These are phyloP conservation scores for Hippoglossus stenolepis DNA, from an alignment of 2,113 vertebrate genomes.

Conservation along the genomic window DNA sequence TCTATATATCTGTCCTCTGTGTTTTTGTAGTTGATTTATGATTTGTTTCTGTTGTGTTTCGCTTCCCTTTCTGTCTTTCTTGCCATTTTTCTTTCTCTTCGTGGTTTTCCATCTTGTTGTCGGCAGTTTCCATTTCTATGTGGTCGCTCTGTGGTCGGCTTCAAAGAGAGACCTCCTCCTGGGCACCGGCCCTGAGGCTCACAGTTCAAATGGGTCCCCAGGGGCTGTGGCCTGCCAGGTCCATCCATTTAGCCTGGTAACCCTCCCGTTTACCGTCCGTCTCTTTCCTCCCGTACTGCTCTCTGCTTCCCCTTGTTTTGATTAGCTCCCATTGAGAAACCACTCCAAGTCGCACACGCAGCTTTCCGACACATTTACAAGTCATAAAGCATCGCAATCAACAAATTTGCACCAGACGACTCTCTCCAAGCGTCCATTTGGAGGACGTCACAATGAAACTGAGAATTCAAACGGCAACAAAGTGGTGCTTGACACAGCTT, in stretches of 20 bases:
- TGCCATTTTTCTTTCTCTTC: neutral
- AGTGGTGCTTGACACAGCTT: slow-evolving; percentile 58
- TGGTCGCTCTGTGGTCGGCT: neutral
- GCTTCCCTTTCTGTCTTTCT: neutral
- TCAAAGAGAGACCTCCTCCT: neutral
- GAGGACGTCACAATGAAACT: slow-evolving; percentile 28
- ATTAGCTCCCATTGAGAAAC: slow-evolving; percentile 63
- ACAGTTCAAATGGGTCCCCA: neutral
- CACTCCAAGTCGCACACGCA: slow-evolving; percentile 46
- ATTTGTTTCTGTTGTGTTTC: neutral
- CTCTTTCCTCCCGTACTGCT: slow-evolving; percentile 13
- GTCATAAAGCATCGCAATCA: slow-evolving; percentile 64
- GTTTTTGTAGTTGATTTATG: neutral
- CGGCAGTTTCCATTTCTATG: neutral
- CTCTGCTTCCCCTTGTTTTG: slow-evolving; percentile 31
- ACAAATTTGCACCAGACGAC: slow-evolving; percentile 35
- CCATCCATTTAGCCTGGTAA: neutral
- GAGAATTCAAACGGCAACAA: slow-evolving; percentile 45
- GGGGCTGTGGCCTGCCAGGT: neutral
- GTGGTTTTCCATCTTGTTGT: too few relatives aligned
- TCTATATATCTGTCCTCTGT: neutral
- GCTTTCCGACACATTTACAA: slow-evolving; percentile 56
- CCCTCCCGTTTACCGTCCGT: slow-evolving; percentile 21
- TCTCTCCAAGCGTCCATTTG: slow-evolving; percentile 44
- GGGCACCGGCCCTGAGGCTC: neutral